Conservation (phyloP, 2,888 invertebrate species). For the Heteromurus nitidus region DNA sequence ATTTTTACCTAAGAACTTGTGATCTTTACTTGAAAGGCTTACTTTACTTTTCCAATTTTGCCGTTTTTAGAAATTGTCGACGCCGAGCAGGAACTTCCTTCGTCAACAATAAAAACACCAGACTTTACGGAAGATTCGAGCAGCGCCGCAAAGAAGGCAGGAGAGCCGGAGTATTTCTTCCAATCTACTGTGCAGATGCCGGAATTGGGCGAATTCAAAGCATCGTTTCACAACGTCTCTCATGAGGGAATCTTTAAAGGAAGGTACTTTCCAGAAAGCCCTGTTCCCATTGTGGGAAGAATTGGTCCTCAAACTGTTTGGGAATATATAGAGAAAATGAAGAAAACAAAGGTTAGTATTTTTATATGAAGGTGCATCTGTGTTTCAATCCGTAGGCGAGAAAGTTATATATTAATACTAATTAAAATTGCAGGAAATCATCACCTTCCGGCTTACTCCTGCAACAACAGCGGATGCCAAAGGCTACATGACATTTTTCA, state of each 20-base stretch:
- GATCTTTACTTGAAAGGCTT: not conserved
- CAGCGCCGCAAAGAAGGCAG: constrained; percentile 44
- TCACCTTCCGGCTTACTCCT: constrained; percentile 87
- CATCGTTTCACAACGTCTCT: constrained; percentile 67
- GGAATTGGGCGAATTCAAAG: constrained; percentile 71
- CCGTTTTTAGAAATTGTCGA: constrained; percentile 34
- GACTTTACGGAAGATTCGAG: constrained; percentile 69
- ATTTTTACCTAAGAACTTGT: not conserved
- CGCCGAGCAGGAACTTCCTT: constrained; percentile 72
- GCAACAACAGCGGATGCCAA: constrained; percentile 89
- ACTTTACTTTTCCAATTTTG: not conserved
- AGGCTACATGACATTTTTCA: constrained; percentile 89
- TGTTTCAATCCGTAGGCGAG: too few species aligned
- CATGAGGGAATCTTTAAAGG: constrained; percentile 68
- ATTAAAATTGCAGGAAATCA: constrained; percentile 80
- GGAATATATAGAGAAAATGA: constrained; percentile 95
- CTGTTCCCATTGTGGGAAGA: constrained; percentile 85
- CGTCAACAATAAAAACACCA: constrained; percentile 73
- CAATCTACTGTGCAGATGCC: constrained; percentile 71
- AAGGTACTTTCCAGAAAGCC: constrained; percentile 68
- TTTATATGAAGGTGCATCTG: too few species aligned
- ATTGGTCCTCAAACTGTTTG: constrained; percentile 92
- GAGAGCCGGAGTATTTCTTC: constrained; percentile 47
- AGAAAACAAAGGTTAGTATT: constrained; percentile 82
- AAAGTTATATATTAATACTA: too few species aligned